Evolutionary conservation across 2,888 invertebrate genomes (phyloP).

Genomic region (Metalampra italica): DNA sequence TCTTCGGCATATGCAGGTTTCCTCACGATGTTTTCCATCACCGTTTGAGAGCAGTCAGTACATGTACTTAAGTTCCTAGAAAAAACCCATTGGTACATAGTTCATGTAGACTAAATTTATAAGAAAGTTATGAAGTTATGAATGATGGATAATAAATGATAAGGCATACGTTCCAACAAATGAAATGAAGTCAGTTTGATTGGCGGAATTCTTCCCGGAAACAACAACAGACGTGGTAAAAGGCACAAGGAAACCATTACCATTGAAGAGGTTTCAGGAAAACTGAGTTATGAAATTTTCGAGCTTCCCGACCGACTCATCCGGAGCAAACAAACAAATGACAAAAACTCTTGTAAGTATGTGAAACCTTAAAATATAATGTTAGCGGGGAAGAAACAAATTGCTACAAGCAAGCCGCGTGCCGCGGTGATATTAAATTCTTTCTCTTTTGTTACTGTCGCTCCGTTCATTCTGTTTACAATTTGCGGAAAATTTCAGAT

Average conservation of each 20-base stretch:
- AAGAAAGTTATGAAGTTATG: too few species aligned
- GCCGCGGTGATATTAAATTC: slow-evolving; percentile 70
- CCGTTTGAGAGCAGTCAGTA: too few species aligned
- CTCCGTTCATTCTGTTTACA: slow-evolving; percentile 57
- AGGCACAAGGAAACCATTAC: slow-evolving; percentile 8
- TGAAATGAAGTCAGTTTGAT: neutral
- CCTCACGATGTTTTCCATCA: too few species aligned
- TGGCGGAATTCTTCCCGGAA: neutral
- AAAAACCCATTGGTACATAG: too few species aligned
- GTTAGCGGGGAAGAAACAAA: slow-evolving; percentile 62
- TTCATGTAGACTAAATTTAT: too few species aligned
- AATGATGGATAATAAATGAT: too few species aligned
- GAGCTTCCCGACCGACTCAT: slow-evolving; percentile 15
- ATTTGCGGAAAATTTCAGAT: slow-evolving; percentile 47
- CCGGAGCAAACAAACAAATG: slow-evolving; percentile 28
- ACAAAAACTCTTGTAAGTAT: slow-evolving; percentile 27
- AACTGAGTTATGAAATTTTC: slow-evolving; percentile 10
- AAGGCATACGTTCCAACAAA: neutral
- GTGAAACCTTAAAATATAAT: slow-evolving; percentile 51
- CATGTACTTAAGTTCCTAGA: too few species aligned
- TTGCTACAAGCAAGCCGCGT: slow-evolving; percentile 57
- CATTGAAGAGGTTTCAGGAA: neutral
- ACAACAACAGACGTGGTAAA: neutral
- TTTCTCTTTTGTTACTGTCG: slow-evolving; percentile 58
- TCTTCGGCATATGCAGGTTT: too few species aligned